Conservation (phyloP, 2,888 invertebrate species). For the Hartigia nigra region DNA sequence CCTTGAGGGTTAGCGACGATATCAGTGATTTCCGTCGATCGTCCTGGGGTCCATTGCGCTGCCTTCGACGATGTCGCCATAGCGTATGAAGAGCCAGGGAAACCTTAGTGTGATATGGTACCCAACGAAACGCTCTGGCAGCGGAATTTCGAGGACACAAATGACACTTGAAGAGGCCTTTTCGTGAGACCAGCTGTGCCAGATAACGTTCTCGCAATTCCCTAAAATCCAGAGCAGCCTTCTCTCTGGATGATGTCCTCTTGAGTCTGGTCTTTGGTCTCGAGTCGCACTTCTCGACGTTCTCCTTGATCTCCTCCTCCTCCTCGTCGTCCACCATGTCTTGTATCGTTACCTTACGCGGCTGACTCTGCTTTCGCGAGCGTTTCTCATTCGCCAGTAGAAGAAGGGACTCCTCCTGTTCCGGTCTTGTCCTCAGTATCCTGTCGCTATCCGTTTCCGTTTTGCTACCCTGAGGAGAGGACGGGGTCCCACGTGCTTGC, state of each 20-base stretch:
- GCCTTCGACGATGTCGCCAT: slow-evolving; percentile 66
- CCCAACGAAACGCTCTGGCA: slow-evolving; percentile 58
- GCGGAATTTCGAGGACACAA: slow-evolving; percentile 59
- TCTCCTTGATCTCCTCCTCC: slow-evolving; percentile 25
- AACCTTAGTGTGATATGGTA: slow-evolving; percentile 66
- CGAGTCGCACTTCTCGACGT: background rate
- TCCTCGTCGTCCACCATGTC: slow-evolving; percentile 30
- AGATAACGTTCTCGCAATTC: slow-evolving; percentile 62
- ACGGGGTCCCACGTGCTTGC: slow-evolving; percentile 31
- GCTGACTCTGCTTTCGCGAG: slow-evolving; percentile 68
- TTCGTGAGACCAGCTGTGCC: slow-evolving; percentile 58
- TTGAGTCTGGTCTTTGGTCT: background rate
- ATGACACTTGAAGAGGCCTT: slow-evolving; percentile 52
- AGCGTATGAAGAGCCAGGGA: slow-evolving; percentile 67
- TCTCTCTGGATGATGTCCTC: slow-evolving; percentile 1
- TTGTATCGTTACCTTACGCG: slow-evolving; percentile 65
- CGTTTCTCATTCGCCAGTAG: slow-evolving; percentile 50
- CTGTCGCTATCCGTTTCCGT: slow-evolving; percentile 27
- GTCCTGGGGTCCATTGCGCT: slow-evolving; percentile 3
- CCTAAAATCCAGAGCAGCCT: slow-evolving; percentile 24
- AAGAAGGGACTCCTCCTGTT: slow-evolving; percentile 12
- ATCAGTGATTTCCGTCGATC: slow-evolving; percentile 9
- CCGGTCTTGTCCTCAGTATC: slow-evolving; percentile 23
- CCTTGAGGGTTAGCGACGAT: slow-evolving; percentile 47
- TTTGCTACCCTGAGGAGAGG: slow-evolving; percentile 29